Evolutionary conservation across 2,113 vertebrate genomes (phyloP), one percentile per base, ranked within the genome.

Genomic region (Hemicordylus capensis): DNA sequence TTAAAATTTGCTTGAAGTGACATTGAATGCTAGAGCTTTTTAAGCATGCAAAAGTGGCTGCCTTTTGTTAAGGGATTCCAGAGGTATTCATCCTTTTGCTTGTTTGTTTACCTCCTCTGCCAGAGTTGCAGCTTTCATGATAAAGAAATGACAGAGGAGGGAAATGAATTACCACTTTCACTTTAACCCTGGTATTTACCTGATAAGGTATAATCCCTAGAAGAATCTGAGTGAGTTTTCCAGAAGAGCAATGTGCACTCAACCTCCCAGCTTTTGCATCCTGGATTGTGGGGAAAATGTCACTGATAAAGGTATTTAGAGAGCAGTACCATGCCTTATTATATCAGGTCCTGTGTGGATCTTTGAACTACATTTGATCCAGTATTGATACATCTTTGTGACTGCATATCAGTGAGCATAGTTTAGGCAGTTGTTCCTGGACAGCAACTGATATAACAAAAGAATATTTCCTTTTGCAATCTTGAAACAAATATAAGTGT

Each of bases 261-360:
- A 96, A 94, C 31, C 95, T 93, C 87, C 93, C 89, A 87, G 92
- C 89, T 94, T 76, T 96, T 93, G 94, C 92, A 86, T 95, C 92
- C 90, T 93, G 76, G 88, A 93, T 94, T 95, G 92, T 90, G 93
- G 91, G 89, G 92, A 89, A 94, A 95, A 95, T 95, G 92, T 95
- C 92, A 93, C 91, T 95, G 96, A 96, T 96, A 96, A 58, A 94
- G 89, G 86, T 94, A 93, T 95, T 94, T 94, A 92, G 81, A 89
- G 90, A 92, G 83, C 87, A 85, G 81, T 85, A 90, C 96, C 95
- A 91, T 94, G 91, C 89, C 90, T 94, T 86, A 94, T 4, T 0
- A 91, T 94, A 44, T 63, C 80, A 83, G 83, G 85, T 91, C 89
- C 88, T 54, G 14, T 89, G 88, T 92, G 92, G 85, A 93, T 94